Evolutionary conservation across 2,797 vertebrate species (phyloP).

Genomic region (Acipenser transmontanus): DNA sequence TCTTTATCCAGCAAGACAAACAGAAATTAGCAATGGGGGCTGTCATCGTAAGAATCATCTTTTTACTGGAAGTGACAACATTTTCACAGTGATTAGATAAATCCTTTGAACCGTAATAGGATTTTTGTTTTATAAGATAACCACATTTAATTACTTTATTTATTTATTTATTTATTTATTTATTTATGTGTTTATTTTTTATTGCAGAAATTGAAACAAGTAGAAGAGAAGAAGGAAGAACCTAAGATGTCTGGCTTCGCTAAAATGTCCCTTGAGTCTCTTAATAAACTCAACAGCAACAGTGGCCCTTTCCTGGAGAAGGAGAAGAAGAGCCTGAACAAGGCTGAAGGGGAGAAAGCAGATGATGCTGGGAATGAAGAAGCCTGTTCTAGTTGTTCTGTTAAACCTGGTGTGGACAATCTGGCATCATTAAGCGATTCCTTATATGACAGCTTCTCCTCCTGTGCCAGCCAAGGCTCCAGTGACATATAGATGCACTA

Average conservation of each 20-base stretch:
- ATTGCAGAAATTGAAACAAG: conserved; percentile 67
- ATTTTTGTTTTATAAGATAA: no score
- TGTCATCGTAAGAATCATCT: no score
- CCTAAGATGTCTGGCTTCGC: conserved; percentile 49
- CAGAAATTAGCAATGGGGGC: no score
- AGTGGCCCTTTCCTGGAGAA: conserved; percentile 53
- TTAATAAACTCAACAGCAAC: conserved; percentile 71
- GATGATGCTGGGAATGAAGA: conserved; percentile 49
- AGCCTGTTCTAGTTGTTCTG: conserved; percentile 47
- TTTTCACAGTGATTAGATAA: no score
- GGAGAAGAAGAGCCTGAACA: conserved; percentile 38
- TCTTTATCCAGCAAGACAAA: no score
- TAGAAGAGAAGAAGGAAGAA: conserved; percentile 55
- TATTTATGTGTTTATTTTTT: conserved; percentile 19
- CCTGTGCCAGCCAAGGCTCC: conserved; percentile 76
- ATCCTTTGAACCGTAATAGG: no score
- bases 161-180: background rate
- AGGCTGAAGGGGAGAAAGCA: conserved; percentile 45
- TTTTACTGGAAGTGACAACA: no score
- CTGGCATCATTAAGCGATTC: conserved; percentile 76
- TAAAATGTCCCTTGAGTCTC: conserved; percentile 69
- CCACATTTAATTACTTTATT: background rate
- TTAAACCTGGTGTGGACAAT: conserved; percentile 53
- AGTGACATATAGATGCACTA: conserved; percentile 54
- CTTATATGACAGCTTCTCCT: conserved; percentile 83